Evolutionary conservation across 1,140 invertebrate genomes (phyloP), one percentile per base, ranked within the genome.

Genomic region (Drosophila nasuta): DNA sequence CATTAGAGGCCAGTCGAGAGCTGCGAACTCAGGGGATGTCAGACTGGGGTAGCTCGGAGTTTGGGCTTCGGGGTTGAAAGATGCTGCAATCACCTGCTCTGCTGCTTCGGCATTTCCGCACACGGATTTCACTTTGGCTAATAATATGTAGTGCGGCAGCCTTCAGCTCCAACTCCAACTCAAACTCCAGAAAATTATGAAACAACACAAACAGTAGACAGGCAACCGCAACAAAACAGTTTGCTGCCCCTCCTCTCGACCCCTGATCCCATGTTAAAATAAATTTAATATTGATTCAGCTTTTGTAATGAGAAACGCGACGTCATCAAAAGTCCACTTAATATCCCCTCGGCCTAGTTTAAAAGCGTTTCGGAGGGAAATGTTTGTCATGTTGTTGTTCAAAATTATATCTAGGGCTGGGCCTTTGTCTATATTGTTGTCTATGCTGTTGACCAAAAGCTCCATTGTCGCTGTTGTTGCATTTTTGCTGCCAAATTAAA

Each of bases 241-340:
- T 60, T 5, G 49, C 33, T 25, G 20, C 17, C 57, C 45, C 10
- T 3, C 46, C n/a, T 15, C 25, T 20, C 25, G 33, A 3, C 10
- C 3, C 33, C 28, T 33, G 25, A 6, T 4, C n/a, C 41, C 63
- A 68, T 73, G 73, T 78, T 87, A 83, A 87, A 87, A 87, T 87
- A 83, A 87, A 87, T 89, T 89, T 88, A 88, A 88, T 88, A 88
- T 88, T 88, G 83, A 88, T 88, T 88, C 83, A 88, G 83, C 83
- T 88, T 88, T 88, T 88, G 83, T 88, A 88, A 88, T 88, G 83
- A 88, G 83, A 88, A 83, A 77, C 80, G 85, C 83, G 85, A 75
- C 81, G 82, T 86, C 83, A 88, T 78, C 83, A 88, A 88, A 80
- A 81, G 67, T 70, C 74, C 81, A 83, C 77, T 80, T 83, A 80